Evolutionary conservation across 2,797 vertebrate genomes (phyloP), one percentile per base, ranked within the genome.

Genomic region (Setipinna tenuifilis): DNA sequence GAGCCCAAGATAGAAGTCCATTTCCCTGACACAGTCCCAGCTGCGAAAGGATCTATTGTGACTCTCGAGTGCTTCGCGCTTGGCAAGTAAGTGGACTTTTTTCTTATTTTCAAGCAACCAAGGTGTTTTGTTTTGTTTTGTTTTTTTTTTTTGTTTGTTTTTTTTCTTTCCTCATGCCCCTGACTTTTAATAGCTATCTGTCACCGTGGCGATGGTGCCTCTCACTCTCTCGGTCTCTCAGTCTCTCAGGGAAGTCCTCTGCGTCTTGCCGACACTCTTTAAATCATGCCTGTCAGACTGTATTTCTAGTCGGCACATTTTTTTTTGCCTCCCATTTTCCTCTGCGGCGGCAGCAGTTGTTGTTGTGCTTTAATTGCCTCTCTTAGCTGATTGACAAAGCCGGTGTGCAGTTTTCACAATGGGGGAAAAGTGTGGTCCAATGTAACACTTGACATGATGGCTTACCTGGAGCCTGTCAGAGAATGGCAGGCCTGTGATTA

Each of bases 1-100:
- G 98, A 99, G 93, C 98, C 98, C n/a, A 99, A 99, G 96, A 99
- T 99, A 95, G 98, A 99, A 97, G 97, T 99, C 93, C 95, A 98
- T 95, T 98, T 99, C 92, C 96, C 98, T 85, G 98, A 99, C 93
- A 97, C 95, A 1, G 96, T 99, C 84, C 97, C 97, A 61, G 96
- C 97, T 58, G 97, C 98, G 9, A 98, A 97, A 94, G 98, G 97
- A 91, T 97, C 98, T 61, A 96, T 97, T 86, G 97, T 98, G 92
- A 98, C 95, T 83, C 95, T 99, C 87, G 98, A 99, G 91, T 99
- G 98, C 91, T 99, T 99, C 91, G 97, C 97, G 68, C 95, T 99
- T 44, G 98, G 98, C 93, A 99, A 99, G 98, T 99, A 96, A 97
- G 98, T 92, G 90, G 88, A 94, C 92, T 95, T 90, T 88, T 91